A percentile compares a stretch with the other conserved stretches of the same genome.
Evolutionary conservation across 2,888 invertebrate genomes (phyloP).

Genomic region (Plusia festucae): DNA sequence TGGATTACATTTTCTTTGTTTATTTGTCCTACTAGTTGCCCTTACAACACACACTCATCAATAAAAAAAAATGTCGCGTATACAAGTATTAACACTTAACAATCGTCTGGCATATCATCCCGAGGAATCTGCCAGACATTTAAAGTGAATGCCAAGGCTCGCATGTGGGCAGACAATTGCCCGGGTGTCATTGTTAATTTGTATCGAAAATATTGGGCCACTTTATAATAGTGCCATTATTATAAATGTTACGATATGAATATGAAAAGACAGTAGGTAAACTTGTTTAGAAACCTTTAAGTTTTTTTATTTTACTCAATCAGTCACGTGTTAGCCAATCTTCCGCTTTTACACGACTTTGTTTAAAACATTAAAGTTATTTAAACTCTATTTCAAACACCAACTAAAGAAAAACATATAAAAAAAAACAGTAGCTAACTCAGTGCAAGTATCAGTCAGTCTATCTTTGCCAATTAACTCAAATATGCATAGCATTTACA

Average conservation of each 20-base stretch:
- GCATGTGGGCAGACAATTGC: constrained; percentile 80
- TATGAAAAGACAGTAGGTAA: constrained; percentile 49
- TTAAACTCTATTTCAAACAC: too few species aligned
- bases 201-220: constrained; percentile 72
- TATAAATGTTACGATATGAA: constrained; percentile 61
- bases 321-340: constrained; percentile 35
- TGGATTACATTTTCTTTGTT: too few species aligned
- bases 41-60: constrained; percentile 66
- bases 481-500: neutral
- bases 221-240: constrained; percentile 70
- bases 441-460: neutral
- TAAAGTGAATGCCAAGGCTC: constrained; percentile 84
- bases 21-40: constrained; percentile 21
- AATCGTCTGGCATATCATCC: constrained; percentile 79
- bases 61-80: constrained; percentile 70
- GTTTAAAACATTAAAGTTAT: constrained; percentile 24
- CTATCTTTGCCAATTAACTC: neutral
- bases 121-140: constrained; percentile 81
- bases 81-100: constrained; percentile 76
- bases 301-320: constrained; percentile 42
- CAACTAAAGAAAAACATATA: neutral
- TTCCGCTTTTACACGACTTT: constrained; percentile 48
- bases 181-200: constrained; percentile 79
- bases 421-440: neutral
- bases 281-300: constrained; percentile 56